Evolutionary conservation across 2,797 vertebrate species (phyloP), one percentile per base, ranked within the genome.

Genomic region (Threskiornis aethiopicus): DNA sequence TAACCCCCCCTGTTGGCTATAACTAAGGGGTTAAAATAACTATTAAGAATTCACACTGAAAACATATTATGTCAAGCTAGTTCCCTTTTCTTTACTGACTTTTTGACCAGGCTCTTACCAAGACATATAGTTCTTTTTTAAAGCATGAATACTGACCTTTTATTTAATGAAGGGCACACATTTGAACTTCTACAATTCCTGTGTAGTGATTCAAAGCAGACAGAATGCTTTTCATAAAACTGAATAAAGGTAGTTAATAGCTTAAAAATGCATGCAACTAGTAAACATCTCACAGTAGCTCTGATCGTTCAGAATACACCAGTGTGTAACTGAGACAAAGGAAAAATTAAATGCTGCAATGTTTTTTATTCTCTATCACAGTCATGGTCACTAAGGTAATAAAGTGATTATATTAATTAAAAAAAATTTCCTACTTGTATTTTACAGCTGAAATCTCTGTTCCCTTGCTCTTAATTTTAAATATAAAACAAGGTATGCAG

Each of bases 11-110:
- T 79, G 78, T 76, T 89, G 87, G 77, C 37, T 85, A 82, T 85
- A 93, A 97, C 89, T 96, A 96, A 95, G 91, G 88, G 82, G 90
- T 96, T 97, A 93, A 97, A 97, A 97, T 97, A 97, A 96, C 87
- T 91, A 95, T 90, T 95, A 94, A 92, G 77, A 96, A 93, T 94
- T 92, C 81, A 95, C n/a, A 86, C 33, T 80, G 66, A 77, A 95
- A 96, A 93, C 62, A 42, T 73, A 75, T 46, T 85, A 83, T 83
- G 83, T 79, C 66, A 96, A 96, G 76, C 59, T 25, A 92, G 54
- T 69, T 85, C 33, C 8, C 35, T 90, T 93, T 93, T 54, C 77
- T 62, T 55, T 51, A 26, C 58, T 89, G 70, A 91, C 57, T 92
- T 96, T 91, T 87, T 79, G 67, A 93, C 54, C 79, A 87, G 21